Conservation (phyloP, 2,113 vertebrate genomes). For the Gasterosteus nipponicus region DNA sequence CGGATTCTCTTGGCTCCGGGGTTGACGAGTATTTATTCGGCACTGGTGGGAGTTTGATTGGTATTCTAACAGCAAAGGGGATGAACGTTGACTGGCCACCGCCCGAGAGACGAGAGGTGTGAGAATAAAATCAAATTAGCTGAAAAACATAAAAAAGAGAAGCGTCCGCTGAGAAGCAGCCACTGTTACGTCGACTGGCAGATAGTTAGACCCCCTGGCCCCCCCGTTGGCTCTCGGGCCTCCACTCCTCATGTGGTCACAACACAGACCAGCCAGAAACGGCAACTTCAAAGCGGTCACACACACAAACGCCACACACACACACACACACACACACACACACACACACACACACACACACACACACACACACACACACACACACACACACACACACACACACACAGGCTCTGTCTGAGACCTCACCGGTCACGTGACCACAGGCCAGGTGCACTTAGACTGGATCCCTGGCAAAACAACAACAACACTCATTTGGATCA, state of each 20-base stretch:
- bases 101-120: slow-evolving; percentile 31
- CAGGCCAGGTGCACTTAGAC: slow-evolving; percentile 74
- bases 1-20: slow-evolving; percentile 19
- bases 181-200: slow-evolving; percentile 51
- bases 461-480: slow-evolving; percentile 63
- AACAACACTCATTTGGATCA: slow-evolving; percentile 60
- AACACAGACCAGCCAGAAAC: slow-evolving; percentile 56
- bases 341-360: slow-evolving; percentile 64
- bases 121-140: slow-evolving; percentile 52
- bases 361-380: slow-evolving; percentile 59
- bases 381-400: slow-evolving; percentile 51
- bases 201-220: slow-evolving; percentile 40
- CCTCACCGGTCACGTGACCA: slow-evolving; percentile 76
- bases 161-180: slow-evolving; percentile 44
- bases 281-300: slow-evolving; percentile 69
- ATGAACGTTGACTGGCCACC: slow-evolving; percentile 20
- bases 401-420: slow-evolving; percentile 70
- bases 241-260: slow-evolving; percentile 53
- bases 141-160: slow-evolving; percentile 44
- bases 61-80: slow-evolving; percentile 41
- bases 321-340: slow-evolving; percentile 56
- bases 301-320: slow-evolving; percentile 59
- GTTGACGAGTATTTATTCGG: slow-evolving; percentile 28
- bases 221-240: slow-evolving; percentile 46
- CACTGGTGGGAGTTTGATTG: slow-evolving; percentile 45